Evolutionary conservation across 2,113 vertebrate genomes (phyloP).

Genomic region (Balaeniceps rex): DNA sequence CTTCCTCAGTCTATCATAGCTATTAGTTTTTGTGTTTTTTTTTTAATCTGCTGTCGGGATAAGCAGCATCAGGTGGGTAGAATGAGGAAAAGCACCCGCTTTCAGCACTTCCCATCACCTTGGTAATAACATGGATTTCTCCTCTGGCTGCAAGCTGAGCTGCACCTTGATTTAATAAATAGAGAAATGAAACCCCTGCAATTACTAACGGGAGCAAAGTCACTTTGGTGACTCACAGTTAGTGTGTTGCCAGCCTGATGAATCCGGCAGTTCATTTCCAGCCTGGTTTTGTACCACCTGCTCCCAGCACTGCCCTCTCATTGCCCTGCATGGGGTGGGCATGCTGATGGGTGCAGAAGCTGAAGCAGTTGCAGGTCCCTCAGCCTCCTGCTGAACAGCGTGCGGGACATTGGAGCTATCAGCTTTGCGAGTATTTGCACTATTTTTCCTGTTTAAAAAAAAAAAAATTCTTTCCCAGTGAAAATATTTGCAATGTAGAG

Average conservation of each 20-base stretch:
- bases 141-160: background rate
- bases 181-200: background rate
- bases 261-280: background rate
- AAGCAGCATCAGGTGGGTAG: background rate
- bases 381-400: background rate
- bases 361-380: background rate
- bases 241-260: background rate
- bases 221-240: background rate
- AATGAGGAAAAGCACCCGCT: background rate
- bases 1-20: background rate
- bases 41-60: background rate
- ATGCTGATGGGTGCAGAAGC: background rate
- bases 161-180: background rate
- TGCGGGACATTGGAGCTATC: background rate
- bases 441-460: background rate
- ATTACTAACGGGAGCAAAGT: background rate
- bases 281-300: background rate
- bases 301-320: background rate
- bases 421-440: background rate
- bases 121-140: background rate
- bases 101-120: background rate
- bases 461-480: background rate
- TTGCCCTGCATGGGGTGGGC: background rate
- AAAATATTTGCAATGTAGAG: background rate
- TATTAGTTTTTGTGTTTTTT: background rate